Conservation (phyloP, 2,797 vertebrate species). For the Neoniphon sammara region DNA sequence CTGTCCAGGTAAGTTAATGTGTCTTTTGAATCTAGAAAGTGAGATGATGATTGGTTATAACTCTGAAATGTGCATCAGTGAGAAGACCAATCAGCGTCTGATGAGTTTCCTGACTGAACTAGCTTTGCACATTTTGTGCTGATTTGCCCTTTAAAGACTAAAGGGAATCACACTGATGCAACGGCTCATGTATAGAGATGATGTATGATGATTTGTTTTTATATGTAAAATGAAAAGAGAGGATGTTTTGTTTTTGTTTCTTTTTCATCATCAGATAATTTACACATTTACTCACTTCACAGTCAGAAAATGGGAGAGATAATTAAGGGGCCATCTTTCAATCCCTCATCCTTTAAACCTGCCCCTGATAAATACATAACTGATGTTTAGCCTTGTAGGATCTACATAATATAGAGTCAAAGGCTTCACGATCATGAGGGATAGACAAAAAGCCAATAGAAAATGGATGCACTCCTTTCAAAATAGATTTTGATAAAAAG, state of each 20-base stretch:
- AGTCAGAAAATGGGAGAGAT: background rate
- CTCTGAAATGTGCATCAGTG: too few relatives aligned
- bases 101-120: too few relatives aligned
- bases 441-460: conserved; percentile 36
- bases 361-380: background rate
- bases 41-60: too few relatives aligned
- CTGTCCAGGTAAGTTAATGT: too few relatives aligned
- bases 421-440: conserved; percentile 16
- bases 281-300: background rate
- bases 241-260: background rate
- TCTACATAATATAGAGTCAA: background rate
- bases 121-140: too few relatives aligned
- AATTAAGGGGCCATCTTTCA: conserved; percentile 12
- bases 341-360: conserved; percentile 26
- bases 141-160: too few relatives aligned
- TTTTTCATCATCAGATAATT: background rate
- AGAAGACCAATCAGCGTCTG: too few relatives aligned
- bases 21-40: too few relatives aligned
- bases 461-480: conserved; percentile 25
- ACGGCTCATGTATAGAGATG: too few relatives aligned
- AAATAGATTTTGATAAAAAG: conserved; percentile 48
- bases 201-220: background rate
- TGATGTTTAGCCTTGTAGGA: conserved; percentile 17
- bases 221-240: background rate
- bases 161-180: too few relatives aligned